A percentile compares a stretch with the other conserved stretches of the same genome.
These are phyloP conservation scores for Notechis scutatus DNA, from an alignment of 2,113 vertebrate species.

Conservation along the genomic window DNA sequence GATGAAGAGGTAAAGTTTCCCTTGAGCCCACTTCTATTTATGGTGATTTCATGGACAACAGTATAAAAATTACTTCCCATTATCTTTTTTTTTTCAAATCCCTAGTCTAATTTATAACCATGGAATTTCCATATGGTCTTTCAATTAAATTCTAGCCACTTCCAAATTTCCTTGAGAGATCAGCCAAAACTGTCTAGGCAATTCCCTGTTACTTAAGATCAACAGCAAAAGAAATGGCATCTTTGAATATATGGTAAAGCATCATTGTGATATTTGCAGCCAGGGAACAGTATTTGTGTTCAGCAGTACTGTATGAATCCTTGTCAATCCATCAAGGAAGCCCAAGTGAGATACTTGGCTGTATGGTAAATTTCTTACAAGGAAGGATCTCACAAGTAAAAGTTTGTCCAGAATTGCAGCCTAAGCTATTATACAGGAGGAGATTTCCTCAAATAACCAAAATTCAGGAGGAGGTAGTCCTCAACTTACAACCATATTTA, in stretches of 20 bases:
- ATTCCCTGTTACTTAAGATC: neutral
- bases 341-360: neutral
- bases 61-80: neutral
- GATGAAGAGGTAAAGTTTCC: neutral
- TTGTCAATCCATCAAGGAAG: neutral
- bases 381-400: neutral
- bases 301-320: neutral
- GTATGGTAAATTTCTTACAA: too few relatives aligned
- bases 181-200: neutral
- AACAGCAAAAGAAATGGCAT: neutral
- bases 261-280: neutral
- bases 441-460: neutral
- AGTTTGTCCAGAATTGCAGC: neutral
- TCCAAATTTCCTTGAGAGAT: neutral
- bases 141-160: neutral
- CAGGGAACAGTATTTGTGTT: neutral
- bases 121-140: neutral
- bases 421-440: too few relatives aligned
- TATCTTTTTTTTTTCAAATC: neutral
- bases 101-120: neutral
- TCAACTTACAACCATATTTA: too few relatives aligned
- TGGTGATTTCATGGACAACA: neutral
- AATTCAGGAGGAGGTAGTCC: too few relatives aligned
- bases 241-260: neutral
- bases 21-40: neutral